These are phyloP conservation scores for Acanthosoma haemorrhoidale DNA, from an alignment of 2,888 invertebrate genomes.

Conservation along the genomic window DNA sequence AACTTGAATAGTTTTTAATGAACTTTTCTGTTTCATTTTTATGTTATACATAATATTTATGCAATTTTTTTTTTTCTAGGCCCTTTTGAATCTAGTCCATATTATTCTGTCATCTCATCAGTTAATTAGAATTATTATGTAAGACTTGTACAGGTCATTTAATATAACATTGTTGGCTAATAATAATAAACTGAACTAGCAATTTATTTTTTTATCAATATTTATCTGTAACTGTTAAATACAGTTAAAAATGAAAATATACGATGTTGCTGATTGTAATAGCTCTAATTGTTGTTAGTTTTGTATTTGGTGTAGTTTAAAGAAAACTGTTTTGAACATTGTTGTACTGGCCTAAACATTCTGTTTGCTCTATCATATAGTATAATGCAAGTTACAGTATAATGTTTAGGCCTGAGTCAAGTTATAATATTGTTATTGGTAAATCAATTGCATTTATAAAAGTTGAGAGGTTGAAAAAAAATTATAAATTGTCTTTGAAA, in stretches of 20 bases:
- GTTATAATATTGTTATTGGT: neutral
- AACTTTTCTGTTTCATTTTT: no score
- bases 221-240: no score
- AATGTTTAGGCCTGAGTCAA: neutral
- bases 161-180: neutral
- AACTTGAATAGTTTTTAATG: neutral
- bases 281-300: conserved; percentile 3
- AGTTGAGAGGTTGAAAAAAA: neutral
- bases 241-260: neutral
- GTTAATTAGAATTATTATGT: neutral
- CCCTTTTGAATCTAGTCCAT: conserved; percentile 12
- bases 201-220: conserved; percentile 1
- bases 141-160: neutral
- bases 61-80: neutral
- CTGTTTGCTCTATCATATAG: neutral
- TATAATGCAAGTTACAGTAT: neutral
- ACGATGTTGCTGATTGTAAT: neutral
- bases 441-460: neutral
- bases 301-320: neutral
- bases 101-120: neutral
- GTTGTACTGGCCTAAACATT: neutral
- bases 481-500: neutral
- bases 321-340: neutral
- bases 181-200: neutral
- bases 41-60: no score